Evolutionary conservation across 2,113 vertebrate genomes (phyloP).

Genomic region (Hypanus sabinus): DNA sequence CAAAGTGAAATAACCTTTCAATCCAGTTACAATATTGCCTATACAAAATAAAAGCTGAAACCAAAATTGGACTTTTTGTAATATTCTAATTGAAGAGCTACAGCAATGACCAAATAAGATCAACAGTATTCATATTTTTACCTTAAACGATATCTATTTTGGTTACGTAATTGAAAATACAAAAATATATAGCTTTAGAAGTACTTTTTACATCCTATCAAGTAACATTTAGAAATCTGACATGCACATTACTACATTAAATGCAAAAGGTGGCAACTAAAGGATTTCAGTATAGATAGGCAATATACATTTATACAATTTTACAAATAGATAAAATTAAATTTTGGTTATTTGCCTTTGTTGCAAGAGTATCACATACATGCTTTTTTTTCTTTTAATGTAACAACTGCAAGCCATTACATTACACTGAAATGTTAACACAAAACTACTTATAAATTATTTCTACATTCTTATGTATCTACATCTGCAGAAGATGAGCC

Average conservation of each 20-base stretch:
- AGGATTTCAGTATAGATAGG: constrained; percentile 67
- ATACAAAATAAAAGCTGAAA: constrained; percentile 28
- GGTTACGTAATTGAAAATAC: constrained; percentile 49
- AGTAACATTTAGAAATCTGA: constrained; percentile 79
- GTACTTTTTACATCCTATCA: constrained; percentile 57
- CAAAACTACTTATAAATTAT: constrained; percentile 27
- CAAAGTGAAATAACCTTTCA: constrained; percentile 31
- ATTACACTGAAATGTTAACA: constrained; percentile 35
- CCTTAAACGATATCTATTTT: constrained; percentile 24
- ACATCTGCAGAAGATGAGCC: constrained; percentile 12
- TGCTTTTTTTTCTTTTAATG: constrained; percentile 48
- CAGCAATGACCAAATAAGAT: constrained; percentile 26
- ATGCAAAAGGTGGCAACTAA: constrained; percentile 85
- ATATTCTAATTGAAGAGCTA: constrained; percentile 32
- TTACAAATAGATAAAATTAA: constrained; percentile 78
- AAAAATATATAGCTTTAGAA: constrained; percentile 78
- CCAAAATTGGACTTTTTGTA: constrained; percentile 22
- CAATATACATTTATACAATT: constrained; percentile 68
- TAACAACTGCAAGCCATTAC: constrained; percentile 35
- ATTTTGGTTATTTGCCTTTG: constrained; percentile 77
- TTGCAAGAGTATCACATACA: constrained; percentile 68
- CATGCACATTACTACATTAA: constrained; percentile 82
- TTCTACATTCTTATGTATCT: constrained; percentile 32
- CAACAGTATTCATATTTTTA: constrained; percentile 31
- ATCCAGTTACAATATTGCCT: constrained; percentile 26